These are phyloP conservation scores for Colletes gigas DNA, from an alignment of 1,140 invertebrate species.

Conservation along the genomic window DNA sequence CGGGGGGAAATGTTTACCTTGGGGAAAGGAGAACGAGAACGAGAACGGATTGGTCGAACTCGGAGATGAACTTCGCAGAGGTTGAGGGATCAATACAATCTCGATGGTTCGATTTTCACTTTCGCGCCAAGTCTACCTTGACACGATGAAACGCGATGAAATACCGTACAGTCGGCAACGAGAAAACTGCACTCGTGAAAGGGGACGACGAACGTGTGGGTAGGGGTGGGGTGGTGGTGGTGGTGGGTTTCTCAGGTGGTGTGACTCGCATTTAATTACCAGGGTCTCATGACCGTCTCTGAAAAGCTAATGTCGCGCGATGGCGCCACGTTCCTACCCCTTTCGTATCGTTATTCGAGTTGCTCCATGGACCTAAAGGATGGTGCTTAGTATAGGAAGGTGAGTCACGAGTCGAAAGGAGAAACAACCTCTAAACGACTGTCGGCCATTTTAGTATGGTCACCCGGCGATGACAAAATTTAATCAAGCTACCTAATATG, in stretches of 20 bases:
- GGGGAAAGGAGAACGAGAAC: not conserved
- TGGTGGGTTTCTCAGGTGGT: not conserved
- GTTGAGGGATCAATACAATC: constrained; percentile 11
- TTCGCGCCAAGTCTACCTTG: not conserved
- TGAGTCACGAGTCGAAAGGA: too few species aligned
- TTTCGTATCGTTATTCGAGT: constrained; percentile 2
- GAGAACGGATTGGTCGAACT: not conserved
- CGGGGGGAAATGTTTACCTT: not conserved
- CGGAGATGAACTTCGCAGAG: not conserved
- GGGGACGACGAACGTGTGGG: not conserved
- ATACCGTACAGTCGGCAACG: not conserved
- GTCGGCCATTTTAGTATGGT: too few species aligned
- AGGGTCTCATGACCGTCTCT: constrained; percentile 4
- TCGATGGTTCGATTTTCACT: constrained; percentile 7
- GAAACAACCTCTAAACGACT: too few species aligned
- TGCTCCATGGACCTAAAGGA: too few species aligned
- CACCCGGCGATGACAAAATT: too few species aligned
- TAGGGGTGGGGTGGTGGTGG: not conserved
- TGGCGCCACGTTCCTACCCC: not conserved
- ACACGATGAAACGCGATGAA: not conserved
- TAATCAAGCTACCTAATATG: too few species aligned
- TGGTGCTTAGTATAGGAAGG: too few species aligned
- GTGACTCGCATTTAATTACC: constrained; percentile 50
- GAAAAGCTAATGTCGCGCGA: constrained; percentile 1
- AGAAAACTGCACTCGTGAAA: not conserved